phyloP scores from a whole-genome alignment of 1,140 invertebrate genomes.

The Zaprionus inermis region DNA sequence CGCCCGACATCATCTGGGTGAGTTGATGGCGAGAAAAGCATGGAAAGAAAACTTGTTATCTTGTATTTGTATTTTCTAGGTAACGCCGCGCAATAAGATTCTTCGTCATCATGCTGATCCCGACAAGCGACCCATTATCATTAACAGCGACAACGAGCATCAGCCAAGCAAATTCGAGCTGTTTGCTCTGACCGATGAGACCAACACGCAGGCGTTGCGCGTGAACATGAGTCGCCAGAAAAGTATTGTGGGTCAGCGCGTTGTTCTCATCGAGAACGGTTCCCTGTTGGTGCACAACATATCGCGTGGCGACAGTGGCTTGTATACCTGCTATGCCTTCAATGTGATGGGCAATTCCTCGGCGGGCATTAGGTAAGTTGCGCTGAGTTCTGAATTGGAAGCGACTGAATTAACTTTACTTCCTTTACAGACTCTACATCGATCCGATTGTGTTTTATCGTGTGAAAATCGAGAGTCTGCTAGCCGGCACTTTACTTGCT shows the following conservation, averaged over 20 bases:
- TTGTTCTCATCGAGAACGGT: slow-evolving; percentile 88
- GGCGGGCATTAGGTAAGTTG: slow-evolving; percentile 86
- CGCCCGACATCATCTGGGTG: slow-evolving; percentile 93
- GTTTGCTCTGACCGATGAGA: slow-evolving; percentile 67
- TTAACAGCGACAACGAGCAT: slow-evolving; percentile 66
- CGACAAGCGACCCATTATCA: slow-evolving; percentile 77
- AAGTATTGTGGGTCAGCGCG: slow-evolving; percentile 69
- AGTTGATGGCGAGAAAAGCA: background rate
- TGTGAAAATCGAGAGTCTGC: slow-evolving; percentile 92
- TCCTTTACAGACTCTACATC: slow-evolving; percentile 87
- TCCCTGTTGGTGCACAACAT: slow-evolving; percentile 88
- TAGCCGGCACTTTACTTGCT: slow-evolving; percentile 92
- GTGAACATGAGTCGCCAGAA: slow-evolving; percentile 62
- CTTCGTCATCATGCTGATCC: slow-evolving; percentile 89
- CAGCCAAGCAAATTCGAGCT: slow-evolving; percentile 64
- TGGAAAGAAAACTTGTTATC: background rate
- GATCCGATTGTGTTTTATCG: slow-evolving; percentile 92
- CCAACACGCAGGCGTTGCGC: slow-evolving; percentile 48
- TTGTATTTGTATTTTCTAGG: slow-evolving; percentile 31
- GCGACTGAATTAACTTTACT: background rate
- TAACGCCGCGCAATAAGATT: slow-evolving; percentile 88
- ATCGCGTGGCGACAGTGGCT: slow-evolving; percentile 91
- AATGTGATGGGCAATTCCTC: slow-evolving; percentile 92
- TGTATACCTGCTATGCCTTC: slow-evolving; percentile 93
- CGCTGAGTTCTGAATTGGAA: too few species aligned